A percentile compares a stretch with the other conserved stretches of the same genome.
These are phyloP conservation scores for Triplophysa tibetana DNA, from an alignment of 2,113 vertebrate genomes.

Conservation along the genomic window DNA sequence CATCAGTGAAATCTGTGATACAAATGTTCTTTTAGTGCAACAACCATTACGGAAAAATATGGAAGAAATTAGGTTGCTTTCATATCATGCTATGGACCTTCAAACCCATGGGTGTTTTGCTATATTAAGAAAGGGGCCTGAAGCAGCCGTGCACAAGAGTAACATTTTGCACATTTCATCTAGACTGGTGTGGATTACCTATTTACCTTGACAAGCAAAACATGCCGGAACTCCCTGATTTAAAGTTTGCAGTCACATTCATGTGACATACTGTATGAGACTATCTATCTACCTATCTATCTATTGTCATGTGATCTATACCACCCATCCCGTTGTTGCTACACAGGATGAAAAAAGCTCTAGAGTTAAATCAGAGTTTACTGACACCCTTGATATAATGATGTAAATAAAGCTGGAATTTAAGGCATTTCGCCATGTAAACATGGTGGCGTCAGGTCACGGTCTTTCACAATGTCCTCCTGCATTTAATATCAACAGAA, in stretches of 20 bases:
- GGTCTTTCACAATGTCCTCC: background rate
- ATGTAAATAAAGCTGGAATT: slow-evolving; percentile 36
- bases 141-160: background rate
- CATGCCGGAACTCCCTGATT: background rate
- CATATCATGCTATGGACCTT: background rate
- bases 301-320: too few relatives aligned
- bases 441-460: slow-evolving; percentile 18
- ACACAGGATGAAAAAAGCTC: too few relatives aligned
- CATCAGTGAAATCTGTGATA: background rate
- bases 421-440: slow-evolving; percentile 27
- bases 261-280: slow-evolving; percentile 22
- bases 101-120: background rate
- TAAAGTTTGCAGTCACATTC: background rate
- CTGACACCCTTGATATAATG: slow-evolving; percentile 13
- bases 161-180: background rate
- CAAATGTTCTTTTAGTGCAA: background rate
- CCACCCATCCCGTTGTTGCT: background rate
- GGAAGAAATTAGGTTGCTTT: background rate
- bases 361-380: background rate
- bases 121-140: background rate
- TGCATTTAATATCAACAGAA: slow-evolving; percentile 10
- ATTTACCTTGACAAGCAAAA: slow-evolving; percentile 10
- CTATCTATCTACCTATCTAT: too few relatives aligned
- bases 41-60: background rate
- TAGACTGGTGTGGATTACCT: background rate